These are phyloP conservation scores for Zelleria hepariella DNA, from an alignment of 2,888 invertebrate genomes.

Conservation along the genomic window DNA sequence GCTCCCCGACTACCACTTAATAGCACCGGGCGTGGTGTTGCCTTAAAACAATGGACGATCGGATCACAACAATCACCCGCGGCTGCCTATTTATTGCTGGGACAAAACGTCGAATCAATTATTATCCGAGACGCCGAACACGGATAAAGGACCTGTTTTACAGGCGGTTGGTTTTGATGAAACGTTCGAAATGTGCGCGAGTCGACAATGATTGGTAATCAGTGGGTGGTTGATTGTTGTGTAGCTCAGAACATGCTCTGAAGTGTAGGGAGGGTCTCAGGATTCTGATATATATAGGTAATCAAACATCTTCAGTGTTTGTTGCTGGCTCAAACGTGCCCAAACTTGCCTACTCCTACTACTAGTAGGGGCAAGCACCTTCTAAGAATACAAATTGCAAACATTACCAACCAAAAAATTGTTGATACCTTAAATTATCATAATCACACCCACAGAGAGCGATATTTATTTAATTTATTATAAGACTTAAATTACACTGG, in stretches of 20 bases:
- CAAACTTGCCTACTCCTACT: too few relatives aligned
- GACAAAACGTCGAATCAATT: constrained; percentile 1
- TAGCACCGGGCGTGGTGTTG: background rate
- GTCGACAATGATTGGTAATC: constrained; percentile 15
- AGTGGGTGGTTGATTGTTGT: constrained; percentile 66
- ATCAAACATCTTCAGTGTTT: too few relatives aligned
- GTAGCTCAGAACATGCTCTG: constrained; percentile 43
- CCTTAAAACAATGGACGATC: background rate
- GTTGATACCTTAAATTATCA: too few relatives aligned
- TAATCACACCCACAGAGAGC: too few relatives aligned
- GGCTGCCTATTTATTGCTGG: background rate
- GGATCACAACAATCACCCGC: constrained; percentile 3
- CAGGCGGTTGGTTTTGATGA: background rate
- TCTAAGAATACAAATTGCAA: too few relatives aligned
- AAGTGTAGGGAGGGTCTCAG: constrained; percentile 23
- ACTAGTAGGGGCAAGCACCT: too few relatives aligned
- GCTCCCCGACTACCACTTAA: background rate
- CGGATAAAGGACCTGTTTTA: background rate
- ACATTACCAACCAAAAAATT: too few relatives aligned
- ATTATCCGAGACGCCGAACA: background rate
- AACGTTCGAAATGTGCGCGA: constrained; percentile 14
- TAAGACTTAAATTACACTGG: too few relatives aligned
- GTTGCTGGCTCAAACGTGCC: too few relatives aligned
- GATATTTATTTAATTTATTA: too few relatives aligned
- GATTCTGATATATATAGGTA: too few relatives aligned